A percentile compares a stretch with the other conserved stretches of the same genome.
Conservation (phyloP, 2,888 invertebrate species). For the Taphrorychus bicolor region DNA sequence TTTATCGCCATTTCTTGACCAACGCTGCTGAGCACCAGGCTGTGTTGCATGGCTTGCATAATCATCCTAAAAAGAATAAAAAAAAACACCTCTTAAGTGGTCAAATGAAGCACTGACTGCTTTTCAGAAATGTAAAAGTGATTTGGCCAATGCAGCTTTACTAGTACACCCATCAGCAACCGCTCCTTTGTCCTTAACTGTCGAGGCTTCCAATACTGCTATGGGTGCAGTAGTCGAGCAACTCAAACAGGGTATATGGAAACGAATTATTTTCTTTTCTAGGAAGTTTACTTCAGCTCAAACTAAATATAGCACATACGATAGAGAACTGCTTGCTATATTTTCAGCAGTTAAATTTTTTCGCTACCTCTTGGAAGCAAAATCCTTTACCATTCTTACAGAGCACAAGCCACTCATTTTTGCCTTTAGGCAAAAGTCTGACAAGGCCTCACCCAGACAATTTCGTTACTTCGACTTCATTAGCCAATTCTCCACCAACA, state of each 20-base stretch:
- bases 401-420: slow-evolving; percentile 16
- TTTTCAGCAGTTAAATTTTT: slow-evolving; percentile 31
- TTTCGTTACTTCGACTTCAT: slow-evolving; percentile 7
- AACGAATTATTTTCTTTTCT: slow-evolving; percentile 28
- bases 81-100: too few relatives aligned
- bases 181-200: too few relatives aligned
- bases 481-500: slow-evolving; percentile 13
- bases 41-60: too few relatives aligned
- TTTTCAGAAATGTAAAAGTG: too few relatives aligned
- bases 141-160: too few relatives aligned
- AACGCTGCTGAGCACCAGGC: too few relatives aligned
- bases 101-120: too few relatives aligned
- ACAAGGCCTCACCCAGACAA: slow-evolving; percentile 41
- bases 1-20: too few relatives aligned
- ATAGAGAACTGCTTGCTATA: slow-evolving; percentile 43
- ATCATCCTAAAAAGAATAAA: too few relatives aligned
- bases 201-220: too few relatives aligned
- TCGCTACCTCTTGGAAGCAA: slow-evolving; percentile 23
- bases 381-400: slow-evolving; percentile 12
- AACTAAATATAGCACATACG: slow-evolving; percentile 50
- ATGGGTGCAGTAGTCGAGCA: slow-evolving; percentile 36
- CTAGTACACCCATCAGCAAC: too few relatives aligned
- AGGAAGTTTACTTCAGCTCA: slow-evolving; percentile 15
- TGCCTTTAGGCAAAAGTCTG: slow-evolving; percentile 2
- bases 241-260: slow-evolving; percentile 11